Base-by-base conservation (phyloP, 1,140 invertebrate genomes). In the Drosophila dunni region DNA sequence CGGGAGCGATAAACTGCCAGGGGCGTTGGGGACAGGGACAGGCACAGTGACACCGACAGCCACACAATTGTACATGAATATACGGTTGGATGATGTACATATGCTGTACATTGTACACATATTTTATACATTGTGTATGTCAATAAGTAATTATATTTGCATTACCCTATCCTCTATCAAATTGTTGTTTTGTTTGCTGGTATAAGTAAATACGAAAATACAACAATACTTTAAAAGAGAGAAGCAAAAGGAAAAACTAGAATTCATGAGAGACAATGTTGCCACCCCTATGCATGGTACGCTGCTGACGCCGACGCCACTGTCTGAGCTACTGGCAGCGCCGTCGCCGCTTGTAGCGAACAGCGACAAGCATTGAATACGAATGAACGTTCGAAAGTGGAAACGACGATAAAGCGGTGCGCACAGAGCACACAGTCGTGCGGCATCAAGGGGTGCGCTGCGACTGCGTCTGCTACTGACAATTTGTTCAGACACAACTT, bases 391-490 rank as follows among this genome's bases (percentile, higher is more conserved):
- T 71, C 46, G 38, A 75, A 78, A 65, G 66, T 67, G 56, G 65
- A 73, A 62, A 69, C 78, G 73, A 60, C 51, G 67, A 67, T 78
- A 80, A 74, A 80, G 71, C 66, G 66, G 70, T 73, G 64, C 13
- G 70, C 56, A 68, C 70, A 65, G 64, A 11, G 70, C 56, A 68
- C 70, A 65, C 75, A 83, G 81, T 62, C 81, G 81, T 75, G 51
- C 79, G 75, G 63, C 75, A 74, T 61, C 79, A 75, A 82, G 75
- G 79, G 80, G 80, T 81, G 79, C 70, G 62, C 75, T 45, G 64
- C 36, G 36, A 20, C 46, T 34, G 34, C 45, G 17, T 20, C 40
- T 36, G 40, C 45, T 51, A 45, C 44, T 29, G 34, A 42, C 40
- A 42, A 42, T 42, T 29, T 42, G 40, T 42, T 40, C n/a, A 67